Conservation (phyloP, 2,888 invertebrate genomes). For the Diarsia mendica region DNA sequence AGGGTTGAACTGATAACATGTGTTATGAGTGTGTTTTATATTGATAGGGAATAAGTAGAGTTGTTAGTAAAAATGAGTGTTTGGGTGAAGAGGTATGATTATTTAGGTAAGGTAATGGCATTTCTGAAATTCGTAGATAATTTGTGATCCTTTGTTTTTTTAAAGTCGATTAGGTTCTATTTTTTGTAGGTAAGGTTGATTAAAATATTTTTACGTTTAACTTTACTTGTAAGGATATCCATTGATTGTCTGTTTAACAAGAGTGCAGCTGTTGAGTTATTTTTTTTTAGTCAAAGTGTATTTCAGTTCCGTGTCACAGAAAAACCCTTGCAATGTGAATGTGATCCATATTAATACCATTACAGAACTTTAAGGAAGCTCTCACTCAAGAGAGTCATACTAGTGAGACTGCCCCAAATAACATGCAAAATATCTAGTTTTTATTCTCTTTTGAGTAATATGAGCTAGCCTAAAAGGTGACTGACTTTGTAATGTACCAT, state of each 20-base stretch:
- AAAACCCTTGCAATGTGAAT: not conserved
- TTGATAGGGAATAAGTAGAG: not conserved
- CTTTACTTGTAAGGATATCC: not conserved
- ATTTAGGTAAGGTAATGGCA: not conserved
- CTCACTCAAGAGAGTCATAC: not conserved
- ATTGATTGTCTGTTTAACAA: not conserved
- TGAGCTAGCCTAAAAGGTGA: not conserved
- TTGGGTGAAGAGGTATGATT: not conserved
- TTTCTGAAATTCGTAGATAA: not conserved
- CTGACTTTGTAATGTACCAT: not conserved
- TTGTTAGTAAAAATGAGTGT: not conserved
- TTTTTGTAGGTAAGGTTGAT: not conserved
- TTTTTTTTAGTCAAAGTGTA: not conserved
- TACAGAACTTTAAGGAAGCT: no score
- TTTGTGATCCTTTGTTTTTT: not conserved
- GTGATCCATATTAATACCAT: not conserved
- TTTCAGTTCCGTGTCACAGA: not conserved
- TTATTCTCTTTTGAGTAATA: not conserved
- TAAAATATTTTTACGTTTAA: not conserved
- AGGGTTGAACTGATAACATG: slow-evolving; percentile 29
- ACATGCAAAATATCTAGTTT: not conserved
- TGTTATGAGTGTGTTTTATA: slow-evolving; percentile 8
- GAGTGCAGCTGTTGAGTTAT: not conserved
- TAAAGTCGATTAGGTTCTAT: not conserved
- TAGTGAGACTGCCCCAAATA: not conserved